Evolutionary conservation across 2,797 vertebrate species (phyloP), one percentile per base, ranked within the genome.

Genomic region (Darevskia nairensis): DNA sequence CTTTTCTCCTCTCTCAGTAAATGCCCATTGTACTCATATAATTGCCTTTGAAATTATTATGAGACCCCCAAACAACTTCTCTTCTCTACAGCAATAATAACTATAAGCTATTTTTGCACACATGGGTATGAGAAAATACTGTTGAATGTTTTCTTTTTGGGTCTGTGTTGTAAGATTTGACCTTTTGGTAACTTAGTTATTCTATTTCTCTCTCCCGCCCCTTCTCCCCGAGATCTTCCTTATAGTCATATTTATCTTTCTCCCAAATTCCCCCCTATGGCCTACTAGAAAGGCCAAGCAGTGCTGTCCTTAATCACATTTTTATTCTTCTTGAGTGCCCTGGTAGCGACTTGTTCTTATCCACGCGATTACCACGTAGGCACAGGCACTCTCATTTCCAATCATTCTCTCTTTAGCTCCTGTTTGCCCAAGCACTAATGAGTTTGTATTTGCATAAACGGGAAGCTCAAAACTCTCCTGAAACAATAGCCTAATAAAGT

Each of bases 181-280:
- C 94, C 91, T 93, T 94, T 91, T 55, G 89, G 86, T 35, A 91
- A 39, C 85, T 89, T 84, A 68, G 86, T 87, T 74, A 86, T 91
- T 90, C 59, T 80, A 86, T 25, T 55, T 32, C 35, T 39, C 35
- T 88, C 86, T 86, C 80, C 92, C 76, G 32, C 86, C 50, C 50
- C 50, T 55, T 55, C 88, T 88, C 77, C 46, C 27, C 72, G 82
- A 84, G 66, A 74, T 82, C 35, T 23, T 76, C 25, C 19, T 74
- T 87, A 90, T 89, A 23, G 82, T n/a, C 69, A 91, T 83, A 39
- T 86, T 81, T 90, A 17, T 88, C 76, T 75, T 91, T 90, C 23
- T 32, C 77, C 41, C 79, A 41, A 2, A 0, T 78, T 91, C 86
- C 83, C 50, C 66, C 92, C 35, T 61, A 4, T 4, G 29, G 86